Evolutionary conservation across 2,797 vertebrate genomes (phyloP).

Genomic region (Malacoraja senta): DNA sequence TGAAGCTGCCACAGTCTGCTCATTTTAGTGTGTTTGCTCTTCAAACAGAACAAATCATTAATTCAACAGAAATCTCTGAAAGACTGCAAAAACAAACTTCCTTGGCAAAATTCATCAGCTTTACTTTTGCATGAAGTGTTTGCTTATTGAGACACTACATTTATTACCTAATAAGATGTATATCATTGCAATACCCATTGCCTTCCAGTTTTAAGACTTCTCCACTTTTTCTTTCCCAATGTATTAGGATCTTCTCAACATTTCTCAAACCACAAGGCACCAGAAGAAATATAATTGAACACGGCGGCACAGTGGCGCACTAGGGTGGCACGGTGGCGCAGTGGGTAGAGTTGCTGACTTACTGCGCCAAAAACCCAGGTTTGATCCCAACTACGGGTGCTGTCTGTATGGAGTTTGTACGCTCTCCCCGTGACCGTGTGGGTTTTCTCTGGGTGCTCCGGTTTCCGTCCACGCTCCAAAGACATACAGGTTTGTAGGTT

Average conservation of each 20-base stretch:
- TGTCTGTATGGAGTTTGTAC: too few relatives aligned
- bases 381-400: too few relatives aligned
- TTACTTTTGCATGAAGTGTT: slow-evolving; percentile 24
- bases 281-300: neutral
- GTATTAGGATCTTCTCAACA: neutral
- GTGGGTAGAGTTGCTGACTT: too few relatives aligned
- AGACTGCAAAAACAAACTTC: slow-evolving; percentile 47
- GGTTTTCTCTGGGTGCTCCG: too few relatives aligned
- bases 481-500: too few relatives aligned
- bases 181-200: neutral
- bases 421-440: too few relatives aligned
- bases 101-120: slow-evolving; percentile 34
- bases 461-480: too few relatives aligned
- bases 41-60: slow-evolving; percentile 55
- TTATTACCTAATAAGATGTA: slow-evolving; percentile 1
- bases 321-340: too few relatives aligned
- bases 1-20: slow-evolving; percentile 46
- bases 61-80: slow-evolving; percentile 48
- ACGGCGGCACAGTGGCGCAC: too few relatives aligned
- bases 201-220: neutral
- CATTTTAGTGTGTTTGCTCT: slow-evolving; percentile 52
- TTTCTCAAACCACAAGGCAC: neutral
- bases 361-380: too few relatives aligned
- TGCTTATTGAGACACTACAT: slow-evolving; percentile 29
- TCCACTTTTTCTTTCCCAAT: neutral